Evolutionary conservation across 2,113 vertebrate species (phyloP).

Genomic region (Ceyx melanurus): DNA sequence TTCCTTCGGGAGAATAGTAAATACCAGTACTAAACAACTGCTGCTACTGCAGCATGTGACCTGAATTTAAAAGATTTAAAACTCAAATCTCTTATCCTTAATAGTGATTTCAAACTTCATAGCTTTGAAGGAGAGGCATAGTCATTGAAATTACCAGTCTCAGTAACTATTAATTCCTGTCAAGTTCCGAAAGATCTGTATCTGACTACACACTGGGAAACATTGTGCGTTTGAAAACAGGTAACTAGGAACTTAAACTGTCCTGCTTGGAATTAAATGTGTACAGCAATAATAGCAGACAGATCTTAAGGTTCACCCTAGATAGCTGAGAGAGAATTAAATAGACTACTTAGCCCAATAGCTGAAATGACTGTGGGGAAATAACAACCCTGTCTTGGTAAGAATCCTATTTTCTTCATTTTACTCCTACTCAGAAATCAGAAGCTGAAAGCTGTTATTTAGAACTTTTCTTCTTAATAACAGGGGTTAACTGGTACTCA

Average conservation of each 20-base stretch:
- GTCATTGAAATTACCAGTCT: background rate
- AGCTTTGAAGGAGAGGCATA: background rate
- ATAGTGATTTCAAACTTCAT: background rate
- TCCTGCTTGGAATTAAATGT: background rate
- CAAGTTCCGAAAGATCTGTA: conserved; percentile 25
- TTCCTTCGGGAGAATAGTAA: no score
- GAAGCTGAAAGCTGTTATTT: background rate
- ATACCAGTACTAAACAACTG: fast-evolving
- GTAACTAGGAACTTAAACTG: background rate
- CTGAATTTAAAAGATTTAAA: conserved; percentile 63
- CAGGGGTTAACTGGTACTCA: background rate
- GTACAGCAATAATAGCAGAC: background rate
- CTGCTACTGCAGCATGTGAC: background rate
- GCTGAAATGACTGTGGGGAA: background rate
- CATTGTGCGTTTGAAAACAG: conserved; percentile 7
- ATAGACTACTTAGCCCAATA: background rate
- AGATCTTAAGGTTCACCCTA: background rate
- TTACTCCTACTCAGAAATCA: background rate
- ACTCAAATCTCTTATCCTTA: conserved; percentile 45
- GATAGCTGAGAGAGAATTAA: background rate
- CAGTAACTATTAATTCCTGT: background rate
- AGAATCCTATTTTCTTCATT: background rate
- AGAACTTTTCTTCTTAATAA: background rate
- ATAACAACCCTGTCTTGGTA: background rate
- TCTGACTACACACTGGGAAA: conserved; percentile 5